These are phyloP conservation scores for Pseudorectes ferrugineus DNA, from an alignment of 2,113 vertebrate species.

Conservation along the genomic window DNA sequence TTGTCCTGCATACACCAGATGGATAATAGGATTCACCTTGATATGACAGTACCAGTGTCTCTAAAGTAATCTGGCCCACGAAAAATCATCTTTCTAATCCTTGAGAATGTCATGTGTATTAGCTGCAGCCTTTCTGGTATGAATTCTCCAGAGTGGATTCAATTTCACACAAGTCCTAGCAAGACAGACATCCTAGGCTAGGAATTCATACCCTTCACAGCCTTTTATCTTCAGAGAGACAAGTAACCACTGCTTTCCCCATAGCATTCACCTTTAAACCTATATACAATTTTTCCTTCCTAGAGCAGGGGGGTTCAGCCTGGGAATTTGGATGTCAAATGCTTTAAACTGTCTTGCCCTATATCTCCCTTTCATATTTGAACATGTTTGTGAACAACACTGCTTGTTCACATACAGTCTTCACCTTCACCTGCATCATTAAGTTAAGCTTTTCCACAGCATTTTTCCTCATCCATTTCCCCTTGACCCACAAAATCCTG, in stretches of 20 bases:
- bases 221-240: not conserved
- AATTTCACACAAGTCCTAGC: slow-evolving; percentile 25
- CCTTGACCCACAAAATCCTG: not conserved
- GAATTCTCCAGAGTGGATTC: not conserved
- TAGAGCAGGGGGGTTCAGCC: fast-evolving
- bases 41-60: not conserved
- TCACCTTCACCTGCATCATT: not conserved
- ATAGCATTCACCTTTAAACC: not conserved
- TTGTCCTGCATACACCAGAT: not conserved
- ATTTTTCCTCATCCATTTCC: not conserved
- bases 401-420: not conserved
- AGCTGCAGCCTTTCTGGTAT: slow-evolving; percentile 7
- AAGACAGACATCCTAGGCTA: not conserved
- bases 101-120: not conserved
- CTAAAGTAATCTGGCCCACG: not conserved
- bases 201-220: not conserved
- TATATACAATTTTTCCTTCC: not conserved
- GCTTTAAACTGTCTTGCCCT: not conserved
- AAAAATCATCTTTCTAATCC: slow-evolving; percentile 42
- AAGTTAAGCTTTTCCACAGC: not conserved
- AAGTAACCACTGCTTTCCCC: not conserved
- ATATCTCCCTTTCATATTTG: not conserved
- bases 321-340: not conserved
- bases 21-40: not conserved
- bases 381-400: not conserved